A percentile compares a stretch with the other conserved stretches of the same genome.
Evolutionary conservation across 1,140 invertebrate genomes (phyloP).

Genomic region (Vollenhovia emeryi): DNA sequence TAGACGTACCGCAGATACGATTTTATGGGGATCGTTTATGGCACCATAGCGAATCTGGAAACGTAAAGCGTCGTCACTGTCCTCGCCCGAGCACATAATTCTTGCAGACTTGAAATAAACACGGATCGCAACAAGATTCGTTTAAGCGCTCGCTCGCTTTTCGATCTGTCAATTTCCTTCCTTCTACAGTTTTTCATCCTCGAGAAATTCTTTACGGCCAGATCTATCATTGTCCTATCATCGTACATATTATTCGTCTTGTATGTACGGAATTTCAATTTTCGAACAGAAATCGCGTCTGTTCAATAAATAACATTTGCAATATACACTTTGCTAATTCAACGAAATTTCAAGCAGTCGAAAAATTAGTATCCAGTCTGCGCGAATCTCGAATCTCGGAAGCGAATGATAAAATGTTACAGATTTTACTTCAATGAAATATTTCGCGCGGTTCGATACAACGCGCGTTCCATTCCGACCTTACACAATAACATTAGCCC

Average conservation of each 20-base stretch:
- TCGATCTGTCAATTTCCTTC: neutral
- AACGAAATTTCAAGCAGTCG: neutral
- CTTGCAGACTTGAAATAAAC: constrained; percentile 11
- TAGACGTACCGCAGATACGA: neutral
- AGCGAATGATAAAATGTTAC: neutral
- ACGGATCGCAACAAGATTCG: constrained; percentile 17
- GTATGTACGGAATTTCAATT: neutral
- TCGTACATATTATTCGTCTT: neutral
- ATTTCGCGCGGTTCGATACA: neutral
- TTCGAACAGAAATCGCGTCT: neutral
- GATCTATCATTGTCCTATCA: neutral
- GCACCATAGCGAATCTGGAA: constrained; percentile 27
- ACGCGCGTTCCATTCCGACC: neutral
- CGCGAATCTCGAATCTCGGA: neutral
- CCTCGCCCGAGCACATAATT: constrained; percentile 3
- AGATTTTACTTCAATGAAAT: neutral
- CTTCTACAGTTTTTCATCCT: neutral
- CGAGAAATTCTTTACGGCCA: neutral
- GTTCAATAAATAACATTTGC: neutral
- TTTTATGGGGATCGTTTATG: constrained; percentile 45
- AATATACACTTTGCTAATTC: neutral
- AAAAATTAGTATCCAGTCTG: neutral
- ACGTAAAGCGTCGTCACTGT: constrained; percentile 2
- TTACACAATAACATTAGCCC: neutral
- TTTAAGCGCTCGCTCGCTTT: neutral